Conservation (phyloP, 2,113 vertebrate species). For the Epinephelus cyanopodus region DNA sequence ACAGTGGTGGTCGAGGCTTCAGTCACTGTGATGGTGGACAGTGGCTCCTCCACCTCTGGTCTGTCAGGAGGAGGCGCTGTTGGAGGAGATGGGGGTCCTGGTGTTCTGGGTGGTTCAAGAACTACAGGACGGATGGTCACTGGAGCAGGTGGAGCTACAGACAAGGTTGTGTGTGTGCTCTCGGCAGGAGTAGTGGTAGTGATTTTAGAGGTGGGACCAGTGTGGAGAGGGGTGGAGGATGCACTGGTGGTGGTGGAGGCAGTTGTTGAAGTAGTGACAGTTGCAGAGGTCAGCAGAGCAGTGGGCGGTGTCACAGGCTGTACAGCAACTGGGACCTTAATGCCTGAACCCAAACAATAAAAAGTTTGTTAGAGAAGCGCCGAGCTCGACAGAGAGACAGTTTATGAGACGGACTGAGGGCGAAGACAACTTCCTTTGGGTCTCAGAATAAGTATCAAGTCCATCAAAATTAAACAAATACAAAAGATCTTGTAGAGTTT, state of each 20-base stretch:
- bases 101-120: constrained; percentile 32
- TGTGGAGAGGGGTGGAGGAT: constrained; percentile 22
- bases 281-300: constrained; percentile 49
- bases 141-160: background rate
- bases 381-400: constrained; percentile 6
- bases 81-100: constrained; percentile 19
- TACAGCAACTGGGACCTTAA: constrained; percentile 79
- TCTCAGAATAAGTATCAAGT: background rate
- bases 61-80: constrained; percentile 28
- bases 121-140: background rate
- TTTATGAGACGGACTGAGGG: background rate
- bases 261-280: constrained; percentile 54
- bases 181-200: constrained; percentile 9
- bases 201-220: constrained; percentile 21
- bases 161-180: constrained; percentile 22
- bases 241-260: constrained; percentile 28
- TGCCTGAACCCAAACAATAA: constrained; percentile 84
- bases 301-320: constrained; percentile 48
- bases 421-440: background rate
- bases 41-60: constrained; percentile 57
- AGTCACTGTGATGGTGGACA: constrained; percentile 62
- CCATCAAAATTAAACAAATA: background rate
- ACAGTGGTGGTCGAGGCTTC: constrained; percentile 18
- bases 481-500: too few species aligned
- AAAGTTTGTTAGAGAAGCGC: constrained; percentile 56